A percentile compares a stretch with the other conserved stretches of the same genome.
Conservation (phyloP, 2,113 vertebrate genomes). For the Gulo gulo region DNA sequence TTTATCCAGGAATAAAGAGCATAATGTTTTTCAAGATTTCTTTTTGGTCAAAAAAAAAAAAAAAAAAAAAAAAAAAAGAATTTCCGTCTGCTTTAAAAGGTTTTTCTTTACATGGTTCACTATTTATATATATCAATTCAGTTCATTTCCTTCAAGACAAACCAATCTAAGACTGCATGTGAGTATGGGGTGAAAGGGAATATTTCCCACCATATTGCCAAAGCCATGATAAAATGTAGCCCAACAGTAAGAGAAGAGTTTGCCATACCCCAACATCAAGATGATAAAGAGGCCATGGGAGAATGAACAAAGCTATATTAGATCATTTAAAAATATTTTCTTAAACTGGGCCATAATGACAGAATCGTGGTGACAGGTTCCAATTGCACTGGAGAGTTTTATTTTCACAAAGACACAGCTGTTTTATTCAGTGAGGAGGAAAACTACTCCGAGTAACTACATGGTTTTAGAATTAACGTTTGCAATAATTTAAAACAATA, state of each 20-base stretch:
- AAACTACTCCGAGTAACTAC: background rate
- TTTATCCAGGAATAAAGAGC: background rate
- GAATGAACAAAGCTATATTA: background rate
- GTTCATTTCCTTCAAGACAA: background rate
- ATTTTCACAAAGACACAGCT: background rate
- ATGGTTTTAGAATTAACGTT: background rate
- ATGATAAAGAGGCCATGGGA: background rate
- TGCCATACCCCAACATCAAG: background rate
- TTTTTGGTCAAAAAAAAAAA: background rate
- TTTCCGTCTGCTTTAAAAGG: background rate
- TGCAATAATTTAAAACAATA: background rate
- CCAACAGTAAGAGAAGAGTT: background rate
- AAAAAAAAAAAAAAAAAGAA: background rate
- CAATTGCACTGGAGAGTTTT: background rate
- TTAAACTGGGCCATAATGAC: background rate
- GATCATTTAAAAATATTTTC: background rate
- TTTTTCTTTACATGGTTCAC: background rate
- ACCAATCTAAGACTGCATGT: background rate
- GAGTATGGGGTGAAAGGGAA: rapidly evolving
- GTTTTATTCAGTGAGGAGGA: background rate
- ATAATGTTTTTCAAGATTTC: background rate
- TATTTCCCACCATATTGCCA: background rate
- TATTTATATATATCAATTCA: background rate
- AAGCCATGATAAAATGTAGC: background rate
- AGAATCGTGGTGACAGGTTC: background rate